These are phyloP conservation scores for Thymelicus acteon DNA, from an alignment of 2,888 invertebrate genomes.

Conservation along the genomic window DNA sequence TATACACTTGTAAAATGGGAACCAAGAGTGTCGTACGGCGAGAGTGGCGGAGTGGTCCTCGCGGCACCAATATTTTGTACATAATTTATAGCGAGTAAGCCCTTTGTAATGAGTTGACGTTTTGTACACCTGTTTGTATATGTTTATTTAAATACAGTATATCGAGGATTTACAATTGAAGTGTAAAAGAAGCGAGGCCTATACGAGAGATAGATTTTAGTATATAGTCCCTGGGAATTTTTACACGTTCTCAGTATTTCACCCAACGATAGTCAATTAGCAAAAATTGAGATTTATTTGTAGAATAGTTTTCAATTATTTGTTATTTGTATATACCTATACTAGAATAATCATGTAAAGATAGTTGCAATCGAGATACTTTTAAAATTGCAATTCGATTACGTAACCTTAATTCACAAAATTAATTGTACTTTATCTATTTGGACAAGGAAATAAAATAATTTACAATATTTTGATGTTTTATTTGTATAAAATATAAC, in stretches of 20 bases:
- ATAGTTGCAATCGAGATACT: slow-evolving; percentile 51
- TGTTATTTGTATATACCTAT: slow-evolving; percentile 70
- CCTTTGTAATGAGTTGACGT: slow-evolving; percentile 71
- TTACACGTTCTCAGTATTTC: slow-evolving; percentile 71
- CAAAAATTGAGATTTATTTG: slow-evolving; percentile 79
- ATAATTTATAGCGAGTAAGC: slow-evolving; percentile 70
- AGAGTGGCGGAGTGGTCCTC: slow-evolving; percentile 1
- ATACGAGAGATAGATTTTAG: slow-evolving; percentile 64
- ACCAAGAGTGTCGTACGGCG: slow-evolving; percentile 28
- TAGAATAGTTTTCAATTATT: slow-evolving; percentile 68
- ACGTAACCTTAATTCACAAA: slow-evolving; percentile 64
- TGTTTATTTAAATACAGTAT: slow-evolving; percentile 75
- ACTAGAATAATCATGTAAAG: slow-evolving; percentile 52
- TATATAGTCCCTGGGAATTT: slow-evolving; percentile 69
- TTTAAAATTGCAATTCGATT: slow-evolving; percentile 56
- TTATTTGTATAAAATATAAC: slow-evolving; percentile 1
- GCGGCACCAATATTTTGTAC: slow-evolving; percentile 61
- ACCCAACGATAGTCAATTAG: slow-evolving; percentile 85
- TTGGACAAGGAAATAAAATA: slow-evolving; percentile 68
- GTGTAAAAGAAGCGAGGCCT: slow-evolving; percentile 62
- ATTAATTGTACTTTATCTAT: slow-evolving; percentile 74
- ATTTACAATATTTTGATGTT: slow-evolving; percentile 46
- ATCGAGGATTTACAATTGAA: slow-evolving; percentile 63
- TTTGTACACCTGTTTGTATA: slow-evolving; percentile 81
- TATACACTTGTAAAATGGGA: slow-evolving; percentile 50